These are phyloP conservation scores for Holotrichia oblita DNA, from an alignment of 1,140 invertebrate species.

Conservation along the genomic window DNA sequence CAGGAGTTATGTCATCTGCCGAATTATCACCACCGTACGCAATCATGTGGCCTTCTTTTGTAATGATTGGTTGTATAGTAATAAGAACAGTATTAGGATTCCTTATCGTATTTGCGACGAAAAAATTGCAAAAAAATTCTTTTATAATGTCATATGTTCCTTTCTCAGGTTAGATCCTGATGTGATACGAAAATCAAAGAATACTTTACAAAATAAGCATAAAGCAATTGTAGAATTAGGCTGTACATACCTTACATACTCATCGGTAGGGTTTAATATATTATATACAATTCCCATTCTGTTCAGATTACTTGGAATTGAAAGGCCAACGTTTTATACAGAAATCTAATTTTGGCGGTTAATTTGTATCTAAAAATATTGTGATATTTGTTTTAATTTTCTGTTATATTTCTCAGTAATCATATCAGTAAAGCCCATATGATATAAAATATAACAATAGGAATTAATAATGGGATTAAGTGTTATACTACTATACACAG, in stretches of 20 bases:
- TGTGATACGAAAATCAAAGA: conserved; percentile 69
- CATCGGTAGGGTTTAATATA: conserved; percentile 78
- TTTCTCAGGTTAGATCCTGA: conserved; percentile 73
- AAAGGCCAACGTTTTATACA: conserved; percentile 83
- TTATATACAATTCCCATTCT: conserved; percentile 81
- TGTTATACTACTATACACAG: too few species aligned
- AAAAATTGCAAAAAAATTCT: conserved; percentile 75
- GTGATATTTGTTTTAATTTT: too few species aligned
- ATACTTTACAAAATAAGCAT: conserved; percentile 71
- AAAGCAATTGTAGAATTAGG: conserved; percentile 81
- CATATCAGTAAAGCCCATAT: too few species aligned
- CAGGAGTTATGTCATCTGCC: conserved; percentile 71
- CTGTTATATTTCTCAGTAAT: too few species aligned
- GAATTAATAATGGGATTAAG: too few species aligned
- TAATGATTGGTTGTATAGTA: conserved; percentile 72
- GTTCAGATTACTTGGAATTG: conserved; percentile 79
- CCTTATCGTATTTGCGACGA: conserved; percentile 72
- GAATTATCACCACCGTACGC: conserved; percentile 71
- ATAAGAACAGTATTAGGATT: conserved; percentile 80
- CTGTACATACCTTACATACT: conserved; percentile 83
- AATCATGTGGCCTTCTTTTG: conserved; percentile 80
- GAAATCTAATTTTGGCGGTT: conserved; percentile 71
- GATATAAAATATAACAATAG: too few species aligned
- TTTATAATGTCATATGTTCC: conserved; percentile 75
- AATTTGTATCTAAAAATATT: too few species aligned